Percentiles rank a stretch among this genome's conserved stretches.
phyloP scores from a whole-genome alignment of 2,888 invertebrate genomes.

The Chloroclysta siterata region DNA sequence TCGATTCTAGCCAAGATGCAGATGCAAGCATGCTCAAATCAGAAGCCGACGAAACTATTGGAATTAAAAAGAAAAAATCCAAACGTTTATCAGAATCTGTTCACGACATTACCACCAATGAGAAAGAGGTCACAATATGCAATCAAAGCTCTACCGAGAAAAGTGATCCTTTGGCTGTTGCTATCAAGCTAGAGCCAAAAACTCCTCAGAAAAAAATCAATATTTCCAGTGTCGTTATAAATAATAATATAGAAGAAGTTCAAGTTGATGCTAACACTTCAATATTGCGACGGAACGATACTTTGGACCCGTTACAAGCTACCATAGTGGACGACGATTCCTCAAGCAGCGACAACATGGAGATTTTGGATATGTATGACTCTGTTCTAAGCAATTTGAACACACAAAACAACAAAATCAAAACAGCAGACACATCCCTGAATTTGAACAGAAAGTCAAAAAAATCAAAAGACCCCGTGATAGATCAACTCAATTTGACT shows the following conservation, averaged over 20 bases:
- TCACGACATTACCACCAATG: conserved; percentile 56
- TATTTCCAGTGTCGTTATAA: conserved; percentile 59
- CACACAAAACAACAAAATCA: conserved; percentile 52
- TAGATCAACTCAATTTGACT: conserved; percentile 74
- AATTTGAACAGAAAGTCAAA: conserved; percentile 62
- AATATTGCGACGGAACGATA: conserved; percentile 54
- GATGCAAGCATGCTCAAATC: conserved; percentile 38
- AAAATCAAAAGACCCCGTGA: conserved; percentile 53
- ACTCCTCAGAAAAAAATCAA: conserved; percentile 62
- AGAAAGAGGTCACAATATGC: conserved; percentile 66
- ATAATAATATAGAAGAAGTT: conserved; percentile 61
- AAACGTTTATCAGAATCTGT: conserved; percentile 56
- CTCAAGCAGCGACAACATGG: conserved; percentile 67
- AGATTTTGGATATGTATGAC: conserved; percentile 71
- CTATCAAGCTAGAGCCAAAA: conserved; percentile 66
- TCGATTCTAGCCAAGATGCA: conserved; percentile 66
- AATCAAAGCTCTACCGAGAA: conserved; percentile 50
- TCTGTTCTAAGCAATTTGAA: conserved; percentile 65
- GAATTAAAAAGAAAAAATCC: conserved; percentile 49
- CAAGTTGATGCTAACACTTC: conserved; percentile 57
- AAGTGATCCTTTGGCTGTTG: conserved; percentile 60
- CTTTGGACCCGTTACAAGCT: conserved; percentile 63
- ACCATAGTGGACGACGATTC: conserved; percentile 50
- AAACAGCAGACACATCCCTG: conserved; percentile 61
- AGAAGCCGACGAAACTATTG: conserved; percentile 41